These are phyloP conservation scores for Callocephalon fimbriatum DNA, from an alignment of 2,113 vertebrate genomes.

Conservation along the genomic window DNA sequence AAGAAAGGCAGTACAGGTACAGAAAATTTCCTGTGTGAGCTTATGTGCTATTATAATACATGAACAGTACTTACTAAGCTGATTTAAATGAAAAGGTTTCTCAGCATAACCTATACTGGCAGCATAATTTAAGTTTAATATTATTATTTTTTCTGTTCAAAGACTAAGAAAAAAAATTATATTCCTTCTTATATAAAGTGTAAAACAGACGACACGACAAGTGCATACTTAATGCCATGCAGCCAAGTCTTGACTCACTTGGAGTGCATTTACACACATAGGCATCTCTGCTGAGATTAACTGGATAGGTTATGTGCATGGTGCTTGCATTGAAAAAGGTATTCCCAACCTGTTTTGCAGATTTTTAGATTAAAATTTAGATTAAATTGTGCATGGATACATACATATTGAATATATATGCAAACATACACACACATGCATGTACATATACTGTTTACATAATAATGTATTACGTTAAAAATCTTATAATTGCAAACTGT, in stretches of 20 bases:
- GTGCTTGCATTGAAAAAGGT: neutral
- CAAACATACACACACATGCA: neutral
- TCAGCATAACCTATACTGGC: neutral
- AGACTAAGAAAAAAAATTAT: neutral
- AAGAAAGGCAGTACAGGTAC: neutral
- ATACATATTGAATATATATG: neutral
- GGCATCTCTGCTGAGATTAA: neutral
- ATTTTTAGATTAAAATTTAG: neutral
- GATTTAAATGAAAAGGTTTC: neutral
- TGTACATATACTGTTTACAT: neutral
- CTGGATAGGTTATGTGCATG: rapidly evolving
- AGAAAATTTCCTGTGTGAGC: neutral
- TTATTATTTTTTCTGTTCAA: neutral
- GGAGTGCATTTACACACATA: neutral
- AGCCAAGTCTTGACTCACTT: neutral
- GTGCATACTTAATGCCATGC: neutral
- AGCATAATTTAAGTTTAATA: neutral
- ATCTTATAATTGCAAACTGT: neutral
- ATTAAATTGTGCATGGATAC: neutral
- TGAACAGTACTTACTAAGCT: neutral
- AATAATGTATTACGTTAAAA: neutral
- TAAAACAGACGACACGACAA: neutral
- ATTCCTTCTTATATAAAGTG: neutral
- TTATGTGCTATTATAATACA: neutral
- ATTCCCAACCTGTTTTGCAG: neutral